Evolutionary conservation across 1,140 invertebrate species (phyloP), one percentile per base, ranked within the genome.

Genomic region (Ostrea denselamellosa): DNA sequence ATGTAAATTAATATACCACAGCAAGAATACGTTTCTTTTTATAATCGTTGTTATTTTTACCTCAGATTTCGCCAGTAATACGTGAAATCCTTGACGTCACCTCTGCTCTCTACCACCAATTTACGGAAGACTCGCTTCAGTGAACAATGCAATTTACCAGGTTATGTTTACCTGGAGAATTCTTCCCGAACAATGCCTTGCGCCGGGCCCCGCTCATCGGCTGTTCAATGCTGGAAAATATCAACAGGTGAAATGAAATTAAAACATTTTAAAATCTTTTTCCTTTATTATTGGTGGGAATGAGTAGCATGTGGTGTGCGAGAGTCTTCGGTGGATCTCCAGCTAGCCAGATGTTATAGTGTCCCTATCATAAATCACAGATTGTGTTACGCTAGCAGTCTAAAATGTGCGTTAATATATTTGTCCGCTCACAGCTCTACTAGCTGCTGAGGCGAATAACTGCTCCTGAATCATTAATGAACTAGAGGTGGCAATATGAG

Each of bases 201-300:
- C 22, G 3, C 68, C 9, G 28, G 25, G 9, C 68, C 68, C 25
- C 68, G 68, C 68, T 77, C 68, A 77, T 77, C 68, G 28, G 25
- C 68, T 77, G 68, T 77, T 77, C 68, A 77, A 12, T 77, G 68
- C 68, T 77, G 68, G 28, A 28, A 25, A 77, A 34, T 28, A 71
- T 71, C 65, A 77, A 77, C 68, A 77, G 68, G 68, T 77, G 68
- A 77, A 77, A 77, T 34, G 8, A 77, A 71, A 77, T 28, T 44
- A 77, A 77, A 28, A 25, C 58, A 19, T 77, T 22, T 25, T 10
- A 28, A 14, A 25, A 77, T 14, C 9, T 77, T 22, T 58, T 62
- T 2, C 22, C 25, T 22, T 28, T 77, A 77, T 34, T 14, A 77
- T 34, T 77, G 10, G 68, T 77, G 68, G 12, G 68, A 8, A 9